Base-by-base conservation (phyloP, 1,140 invertebrate species). In the Bicyclus anynana region DNA sequence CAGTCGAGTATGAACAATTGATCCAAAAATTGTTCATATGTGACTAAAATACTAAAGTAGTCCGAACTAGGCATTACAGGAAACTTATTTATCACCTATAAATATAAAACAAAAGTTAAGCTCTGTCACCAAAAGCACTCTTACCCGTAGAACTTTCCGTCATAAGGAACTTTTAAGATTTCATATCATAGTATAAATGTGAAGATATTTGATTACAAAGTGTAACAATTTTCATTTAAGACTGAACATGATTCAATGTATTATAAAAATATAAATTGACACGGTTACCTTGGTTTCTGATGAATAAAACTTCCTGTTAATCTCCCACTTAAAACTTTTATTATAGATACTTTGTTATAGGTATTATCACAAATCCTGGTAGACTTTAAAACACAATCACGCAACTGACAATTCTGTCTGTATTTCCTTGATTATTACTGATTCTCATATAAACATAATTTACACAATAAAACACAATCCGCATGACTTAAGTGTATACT, bases 321-420 rank as follows among this genome's bases (percentile, higher is more conserved):
- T 88, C 86, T 90, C 84, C 86, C 87, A 90, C 89, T 89, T 90
- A 89, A 89, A 90, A 88, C 85, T 89, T 90, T 89, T 89, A 89
- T 90, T 90, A 89, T 87, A 89, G 82, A 87, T 89, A 90, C 77
- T 88, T 90, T 85, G 84, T 89, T 90, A 90, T 89, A 89, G 87
- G 87, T 90, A 89, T 89, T 90, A 90, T 90, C 89, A 90, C 89
- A 90, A 89, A 90, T 90, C 87, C 89, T 90, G 89, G 89, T 90
- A 89, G 88, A 90, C 86, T 89, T 89, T 87, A 88, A 86, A 90
- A 89, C 87, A 89, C 87, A 89, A 89, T 89, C 88, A 89, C 87
- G 75, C 84, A 85, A 84, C 81, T 87, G 84, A 87, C 81, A 87
- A 87, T 71, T 83, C 78, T 71, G 64, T 76, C 78, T 79, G 83